Base-by-base conservation (phyloP, 35 echinoderm and acorn worm species). In the Apostichopus japonicus region DNA sequence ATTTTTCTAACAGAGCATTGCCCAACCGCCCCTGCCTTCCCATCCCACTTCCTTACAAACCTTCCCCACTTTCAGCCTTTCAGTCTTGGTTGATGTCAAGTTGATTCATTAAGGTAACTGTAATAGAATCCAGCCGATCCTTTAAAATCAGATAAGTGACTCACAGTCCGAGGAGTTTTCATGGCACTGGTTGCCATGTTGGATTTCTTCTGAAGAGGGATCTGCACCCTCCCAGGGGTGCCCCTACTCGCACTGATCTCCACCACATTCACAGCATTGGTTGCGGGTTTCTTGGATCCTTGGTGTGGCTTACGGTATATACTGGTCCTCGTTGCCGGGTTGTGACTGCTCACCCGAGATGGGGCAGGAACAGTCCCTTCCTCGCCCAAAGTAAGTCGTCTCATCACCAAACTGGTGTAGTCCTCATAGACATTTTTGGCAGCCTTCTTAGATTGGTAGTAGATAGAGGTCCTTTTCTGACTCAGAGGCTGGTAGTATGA, bases 391-490 rank as follows among this genome's bases (percentile, higher is more conserved):
- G 81, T 84, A 23, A 84, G 54, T 16, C 81, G 27, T 24, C 55
- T 84, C 53, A 84, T 55, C 10, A 84, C 81, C 17, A 84, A 23
- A 22, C 81, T 55, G 5, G 54, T 57, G 81, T 57, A 84, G 17
- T 84, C 81, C 10, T 84, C 81, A 57, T 84, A 84, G 5, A 58
- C 81, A 57, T 84, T 58, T 57, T 57, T 84, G 5, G 14, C 21
- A 6, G 81, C 27, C 21, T 14, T 11, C 5, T 84, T n/a, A 1
- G 53, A 16, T 76, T 95, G 94, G 57, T 95, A 95, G 57, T 95
- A 95, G 90, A 95, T 95, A 14, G 94, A 95, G 19, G 90, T 95
- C 24, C 94, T 78, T 51, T 84, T 17, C 81, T 84, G 81, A 57
- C 1, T 59, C 57, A 19, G 54, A 58, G 81, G 54, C 81, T 84